phyloP scores from a whole-genome alignment of 1,140 invertebrate genomes.

The Coelopa frigida region DNA sequence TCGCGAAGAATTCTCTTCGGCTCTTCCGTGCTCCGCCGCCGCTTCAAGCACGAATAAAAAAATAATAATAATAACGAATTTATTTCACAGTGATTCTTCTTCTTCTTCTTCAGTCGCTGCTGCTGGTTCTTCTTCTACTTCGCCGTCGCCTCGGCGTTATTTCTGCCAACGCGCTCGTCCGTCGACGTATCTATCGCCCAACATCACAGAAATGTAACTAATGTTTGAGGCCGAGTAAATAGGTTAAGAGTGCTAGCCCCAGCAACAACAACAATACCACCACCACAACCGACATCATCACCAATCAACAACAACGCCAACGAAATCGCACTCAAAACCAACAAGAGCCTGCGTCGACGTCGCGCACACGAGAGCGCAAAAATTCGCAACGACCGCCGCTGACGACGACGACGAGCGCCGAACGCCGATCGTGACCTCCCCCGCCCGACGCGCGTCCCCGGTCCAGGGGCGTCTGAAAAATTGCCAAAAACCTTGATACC shows the following conservation, averaged over 20 bases:
- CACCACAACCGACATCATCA: neutral
- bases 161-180: conserved; percentile 21
- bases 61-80: too few species aligned
- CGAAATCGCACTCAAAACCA: neutral
- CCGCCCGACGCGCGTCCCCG: too few species aligned
- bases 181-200: conserved; percentile 41
- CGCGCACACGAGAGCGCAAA: neutral
- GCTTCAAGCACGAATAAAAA: too few species aligned
- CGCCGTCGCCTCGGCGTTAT: too few species aligned
- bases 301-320: conserved; percentile 14
- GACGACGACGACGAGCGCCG: neutral
- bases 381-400: neutral
- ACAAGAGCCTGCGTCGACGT: neutral
- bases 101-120: too few species aligned
- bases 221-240: conserved; percentile 39
- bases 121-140: too few species aligned
- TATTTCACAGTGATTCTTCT: too few species aligned
- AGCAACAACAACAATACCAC: neutral
- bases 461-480: too few species aligned
- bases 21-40: too few species aligned
- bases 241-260: conserved; percentile 38
- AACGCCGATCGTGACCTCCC: too few species aligned
- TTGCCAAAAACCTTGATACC: conserved; percentile 46
- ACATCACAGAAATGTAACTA: conserved; percentile 44
- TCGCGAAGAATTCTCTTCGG: too few species aligned